Conservation (phyloP, 2,797 vertebrate genomes). For the Cossypha dichroa region DNA sequence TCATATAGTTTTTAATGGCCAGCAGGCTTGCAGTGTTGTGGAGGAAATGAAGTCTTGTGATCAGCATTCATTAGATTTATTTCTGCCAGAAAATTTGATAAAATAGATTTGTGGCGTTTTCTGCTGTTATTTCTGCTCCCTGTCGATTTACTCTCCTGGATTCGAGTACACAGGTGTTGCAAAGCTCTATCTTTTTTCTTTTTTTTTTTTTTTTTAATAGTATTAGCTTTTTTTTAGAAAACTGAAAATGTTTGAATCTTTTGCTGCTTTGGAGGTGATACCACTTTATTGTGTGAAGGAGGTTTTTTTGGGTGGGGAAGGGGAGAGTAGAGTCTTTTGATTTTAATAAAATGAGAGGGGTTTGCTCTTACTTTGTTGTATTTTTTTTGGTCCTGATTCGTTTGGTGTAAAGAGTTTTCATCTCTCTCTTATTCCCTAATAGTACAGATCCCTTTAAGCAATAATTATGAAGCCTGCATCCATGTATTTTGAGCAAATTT, state of each 20-base stretch:
- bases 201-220: neutral
- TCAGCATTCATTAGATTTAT: neutral
- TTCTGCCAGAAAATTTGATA: neutral
- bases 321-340: neutral
- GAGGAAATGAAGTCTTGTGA: neutral
- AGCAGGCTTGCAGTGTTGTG: neutral
- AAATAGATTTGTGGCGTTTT: neutral
- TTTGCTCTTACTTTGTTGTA: neutral
- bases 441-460: neutral
- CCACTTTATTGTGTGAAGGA: neutral
- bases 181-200: neutral
- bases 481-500: neutral
- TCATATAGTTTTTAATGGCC: neutral
- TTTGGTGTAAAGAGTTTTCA: neutral
- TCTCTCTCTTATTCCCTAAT: neutral
- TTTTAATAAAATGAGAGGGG: neutral
- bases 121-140: neutral
- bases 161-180: neutral
- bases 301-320: accelerated
- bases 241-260: neutral
- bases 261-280: neutral
- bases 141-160: neutral
- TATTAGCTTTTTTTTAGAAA: neutral
- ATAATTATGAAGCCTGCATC: neutral
- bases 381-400: neutral